Conservation (phyloP, 2,797 vertebrate species). For the Karalla daura region DNA sequence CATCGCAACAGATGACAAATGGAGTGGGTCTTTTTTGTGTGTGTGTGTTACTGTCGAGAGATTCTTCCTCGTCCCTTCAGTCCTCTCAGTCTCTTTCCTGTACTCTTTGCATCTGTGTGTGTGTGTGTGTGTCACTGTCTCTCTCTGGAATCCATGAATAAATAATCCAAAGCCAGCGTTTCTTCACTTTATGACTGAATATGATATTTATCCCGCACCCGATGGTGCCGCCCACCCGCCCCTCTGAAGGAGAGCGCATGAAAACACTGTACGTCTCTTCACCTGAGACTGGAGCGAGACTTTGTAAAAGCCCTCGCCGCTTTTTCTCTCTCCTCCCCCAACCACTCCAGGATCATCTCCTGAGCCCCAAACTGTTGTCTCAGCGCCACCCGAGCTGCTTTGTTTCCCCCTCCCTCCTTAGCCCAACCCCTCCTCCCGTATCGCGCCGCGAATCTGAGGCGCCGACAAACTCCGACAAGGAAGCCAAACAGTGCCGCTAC, state of each 20-base stretch:
- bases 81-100: conserved; percentile 28
- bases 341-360: conserved; percentile 77
- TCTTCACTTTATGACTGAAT: conserved; percentile 74
- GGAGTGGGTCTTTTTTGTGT: conserved; percentile 57
- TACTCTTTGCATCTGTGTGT: conserved; percentile 26
- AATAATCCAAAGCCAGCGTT: conserved; percentile 73
- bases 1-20: conserved; percentile 69
- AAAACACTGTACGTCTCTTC: conserved; percentile 42
- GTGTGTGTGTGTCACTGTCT: conserved; percentile 42
- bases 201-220: conserved; percentile 74
- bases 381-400: conserved; percentile 79
- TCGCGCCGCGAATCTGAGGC: conserved; percentile 82
- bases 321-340: conserved; percentile 45
- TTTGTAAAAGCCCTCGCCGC: conserved; percentile 70
- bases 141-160: conserved; percentile 67
- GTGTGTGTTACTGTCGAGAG: conserved; percentile 54
- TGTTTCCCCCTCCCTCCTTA: conserved; percentile 67
- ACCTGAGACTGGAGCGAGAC: conserved; percentile 53
- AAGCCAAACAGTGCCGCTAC: conserved; percentile 84
- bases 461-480: conserved; percentile 87
- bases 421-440: conserved; percentile 54
- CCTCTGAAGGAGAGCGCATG: conserved; percentile 63
- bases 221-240: conserved; percentile 68
- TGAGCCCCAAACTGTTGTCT: conserved; percentile 81
- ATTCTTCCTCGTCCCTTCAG: conserved; percentile 34